These are phyloP conservation scores for Pecten maximus DNA, from an alignment of 2,888 invertebrate species.

Conservation along the genomic window DNA sequence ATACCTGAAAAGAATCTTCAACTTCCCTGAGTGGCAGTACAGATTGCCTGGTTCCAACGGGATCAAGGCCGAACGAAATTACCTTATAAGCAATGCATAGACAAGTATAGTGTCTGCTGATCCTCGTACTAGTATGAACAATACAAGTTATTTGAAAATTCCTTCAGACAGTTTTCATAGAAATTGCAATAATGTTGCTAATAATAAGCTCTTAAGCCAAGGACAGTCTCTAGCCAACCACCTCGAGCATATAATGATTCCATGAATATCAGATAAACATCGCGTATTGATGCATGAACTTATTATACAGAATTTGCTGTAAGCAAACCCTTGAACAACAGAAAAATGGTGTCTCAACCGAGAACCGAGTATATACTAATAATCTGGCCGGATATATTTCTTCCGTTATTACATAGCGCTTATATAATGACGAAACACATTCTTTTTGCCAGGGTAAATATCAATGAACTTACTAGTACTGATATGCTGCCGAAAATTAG, in stretches of 20 bases:
- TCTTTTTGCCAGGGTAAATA: too few species aligned
- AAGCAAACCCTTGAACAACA: neutral
- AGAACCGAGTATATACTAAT: too few species aligned
- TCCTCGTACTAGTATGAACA: neutral
- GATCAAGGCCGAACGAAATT: conserved; percentile 5
- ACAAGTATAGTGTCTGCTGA: neutral
- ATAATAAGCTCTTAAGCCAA: neutral
- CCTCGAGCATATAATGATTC: neutral
- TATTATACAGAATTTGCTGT: neutral
- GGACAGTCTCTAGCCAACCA: neutral
- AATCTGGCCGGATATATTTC: too few species aligned
- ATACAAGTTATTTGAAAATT: neutral
- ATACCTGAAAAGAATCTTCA: neutral
- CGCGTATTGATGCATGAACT: neutral
- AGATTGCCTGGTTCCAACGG: neutral
- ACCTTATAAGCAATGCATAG: neutral
- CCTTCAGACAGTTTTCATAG: conserved; percentile 9
- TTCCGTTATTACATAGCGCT: too few species aligned
- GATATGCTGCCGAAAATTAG: too few species aligned
- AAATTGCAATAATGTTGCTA: neutral
- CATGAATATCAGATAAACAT: neutral
- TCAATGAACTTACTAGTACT: too few species aligned
- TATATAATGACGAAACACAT: too few species aligned
- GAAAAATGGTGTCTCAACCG: too few species aligned
- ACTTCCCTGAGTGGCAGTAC: neutral